Evolutionary conservation across 92 coral and sea anemone genomes (phyloP), one percentile per base, ranked within the genome.

Genomic region (Palythoa grandis): DNA sequence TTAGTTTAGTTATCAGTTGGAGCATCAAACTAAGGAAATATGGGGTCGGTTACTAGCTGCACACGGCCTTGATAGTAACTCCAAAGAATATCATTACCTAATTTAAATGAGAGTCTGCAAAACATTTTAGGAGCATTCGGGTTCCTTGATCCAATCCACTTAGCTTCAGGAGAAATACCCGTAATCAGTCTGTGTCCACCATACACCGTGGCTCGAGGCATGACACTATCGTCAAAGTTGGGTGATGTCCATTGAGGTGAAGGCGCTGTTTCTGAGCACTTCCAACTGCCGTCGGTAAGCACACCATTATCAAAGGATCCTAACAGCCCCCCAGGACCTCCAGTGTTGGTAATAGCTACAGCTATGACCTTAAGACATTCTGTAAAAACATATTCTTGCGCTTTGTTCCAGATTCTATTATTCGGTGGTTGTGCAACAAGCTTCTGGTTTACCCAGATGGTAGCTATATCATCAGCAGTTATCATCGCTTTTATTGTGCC

Each of bases 81-180:
- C 35, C 35, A 29, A 48, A 74, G 19, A 76, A 2, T 1, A 25
- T 13, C 12, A 11, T 47, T 79, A 79, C 84, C 58, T 63, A 22
- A 19, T n/a, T 20, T 63, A 11, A 79, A 65, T 11, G 74, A 39
- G 20, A 52, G 72, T n/a, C 84, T 43, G 73, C 84, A 79, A 24
- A 9, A 79, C 72, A 79, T 63, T 48, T 22, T 43, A 7, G 3
- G 37, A 43, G 74, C 84, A 29, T 63, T 40, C 63, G 7, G 53
- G 84, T 79, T 79, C 19, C 43, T 11, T 13, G 84, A 25, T 79
- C 84, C 84, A 23, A 79, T 79, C 84, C 84, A 79, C 13, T 61
- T 61, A 11, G 84, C 73, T 65, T 43, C 39, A 2, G 73, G 40
- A 20, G 84, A 39, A 63, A 79, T 43, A 16, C 38, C 72, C 22